These are phyloP conservation scores for Epinotia nisella DNA, from an alignment of 2,888 invertebrate genomes.

Conservation along the genomic window DNA sequence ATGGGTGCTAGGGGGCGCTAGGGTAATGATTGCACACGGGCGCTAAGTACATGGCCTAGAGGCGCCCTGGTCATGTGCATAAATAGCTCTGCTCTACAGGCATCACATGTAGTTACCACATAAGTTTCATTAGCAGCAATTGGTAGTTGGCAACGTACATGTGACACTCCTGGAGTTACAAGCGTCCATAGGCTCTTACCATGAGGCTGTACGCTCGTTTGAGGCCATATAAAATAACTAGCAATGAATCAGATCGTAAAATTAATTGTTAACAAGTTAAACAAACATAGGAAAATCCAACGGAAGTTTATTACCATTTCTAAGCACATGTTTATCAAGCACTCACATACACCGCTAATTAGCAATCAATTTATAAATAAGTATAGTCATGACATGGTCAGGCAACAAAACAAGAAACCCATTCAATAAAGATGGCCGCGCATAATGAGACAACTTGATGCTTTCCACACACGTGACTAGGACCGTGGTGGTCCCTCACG, in stretches of 20 bases:
- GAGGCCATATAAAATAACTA: no score
- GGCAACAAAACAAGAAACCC: slow-evolving; percentile 26
- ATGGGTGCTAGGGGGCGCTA: no score
- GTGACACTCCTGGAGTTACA: no score
- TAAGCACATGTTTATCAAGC: slow-evolving; percentile 18
- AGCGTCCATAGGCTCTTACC: no score
- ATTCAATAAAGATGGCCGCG: slow-evolving; percentile 46
- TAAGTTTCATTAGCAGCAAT: no score
- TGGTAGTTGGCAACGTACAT: no score
- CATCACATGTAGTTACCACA: no score
- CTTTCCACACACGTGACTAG: slow-evolving; percentile 33
- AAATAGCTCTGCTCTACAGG: no score
- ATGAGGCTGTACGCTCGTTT: no score
- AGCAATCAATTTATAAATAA: slow-evolving; percentile 30
- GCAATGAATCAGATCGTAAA: background rate
- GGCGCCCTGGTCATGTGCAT: no score
- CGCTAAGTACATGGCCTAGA: no score
- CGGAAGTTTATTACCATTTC: background rate
- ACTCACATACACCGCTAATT: slow-evolving; percentile 13
- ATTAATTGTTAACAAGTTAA: background rate
- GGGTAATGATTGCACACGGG: no score
- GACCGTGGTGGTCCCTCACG: slow-evolving; percentile 13
- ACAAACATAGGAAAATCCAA: slow-evolving; percentile 1
- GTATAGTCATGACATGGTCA: slow-evolving; percentile 8
- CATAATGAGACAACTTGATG: slow-evolving; percentile 49